These are phyloP conservation scores for Brachionus asplanchnoidis DNA, from an alignment of 1,140 invertebrate genomes.

Conservation along the genomic window DNA sequence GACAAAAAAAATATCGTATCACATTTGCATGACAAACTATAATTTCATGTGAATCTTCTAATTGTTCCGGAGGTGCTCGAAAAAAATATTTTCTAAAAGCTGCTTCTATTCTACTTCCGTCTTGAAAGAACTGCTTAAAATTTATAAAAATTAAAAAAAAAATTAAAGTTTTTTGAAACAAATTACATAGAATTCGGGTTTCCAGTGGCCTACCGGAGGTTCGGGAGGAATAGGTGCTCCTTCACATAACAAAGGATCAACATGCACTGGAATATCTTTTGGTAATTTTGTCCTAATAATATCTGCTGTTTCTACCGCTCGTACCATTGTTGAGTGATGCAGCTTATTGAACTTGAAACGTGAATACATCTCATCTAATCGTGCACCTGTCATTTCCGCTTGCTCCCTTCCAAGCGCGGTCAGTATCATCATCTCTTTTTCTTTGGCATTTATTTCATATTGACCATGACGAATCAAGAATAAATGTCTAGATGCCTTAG, in stretches of 20 bases:
- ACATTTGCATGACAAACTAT: conserved; percentile 97
- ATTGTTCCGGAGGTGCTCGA: conserved; percentile 73
- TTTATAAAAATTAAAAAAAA: neutral
- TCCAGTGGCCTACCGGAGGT: conserved; percentile 78
- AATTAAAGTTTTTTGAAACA: neutral
- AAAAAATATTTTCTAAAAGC: conserved; percentile 90
- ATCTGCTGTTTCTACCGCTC: conserved; percentile 81
- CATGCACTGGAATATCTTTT: conserved; percentile 59
- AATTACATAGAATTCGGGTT: conserved; percentile 70
- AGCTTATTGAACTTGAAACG: conserved; percentile 70
- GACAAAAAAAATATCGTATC: conserved; percentile 92
- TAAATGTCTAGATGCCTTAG: conserved; percentile 12
- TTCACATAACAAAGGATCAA: conserved; percentile 76
- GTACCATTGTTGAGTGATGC: conserved; percentile 81
- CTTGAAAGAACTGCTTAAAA: conserved; percentile 52
- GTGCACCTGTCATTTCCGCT: conserved; percentile 70
- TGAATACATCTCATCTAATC: conserved; percentile 63
- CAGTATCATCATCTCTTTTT: conserved; percentile 70
- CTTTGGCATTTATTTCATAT: conserved; percentile 61
- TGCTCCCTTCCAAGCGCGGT: conserved; percentile 77
- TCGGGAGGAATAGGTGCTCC: conserved; percentile 84
- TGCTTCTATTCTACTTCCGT: conserved; percentile 92
- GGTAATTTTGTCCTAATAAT: conserved; percentile 69
- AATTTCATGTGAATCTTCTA: conserved; percentile 79
- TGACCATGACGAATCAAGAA: conserved; percentile 41